Percentiles rank a stretch among this genome's conserved stretches.
Evolutionary conservation across 2,888 invertebrate genomes (phyloP).

Genomic region (Synanthedon myopaeformis): DNA sequence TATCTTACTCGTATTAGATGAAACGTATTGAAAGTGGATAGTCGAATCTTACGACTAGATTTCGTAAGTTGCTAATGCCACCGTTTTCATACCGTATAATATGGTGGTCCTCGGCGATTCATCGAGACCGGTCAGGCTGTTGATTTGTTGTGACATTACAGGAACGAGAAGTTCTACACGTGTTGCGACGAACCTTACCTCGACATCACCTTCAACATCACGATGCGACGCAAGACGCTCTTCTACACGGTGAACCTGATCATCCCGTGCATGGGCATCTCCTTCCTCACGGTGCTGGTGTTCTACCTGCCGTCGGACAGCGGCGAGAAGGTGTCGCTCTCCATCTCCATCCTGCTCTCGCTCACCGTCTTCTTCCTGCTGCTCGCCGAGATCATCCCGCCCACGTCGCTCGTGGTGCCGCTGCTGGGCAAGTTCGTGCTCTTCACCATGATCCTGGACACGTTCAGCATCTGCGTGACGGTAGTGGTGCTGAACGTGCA

Average conservation of each 20-base stretch:
- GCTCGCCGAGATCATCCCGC: slow-evolving; percentile 72
- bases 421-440: slow-evolving; percentile 94
- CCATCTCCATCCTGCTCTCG: slow-evolving; percentile 93
- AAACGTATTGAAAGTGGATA: no score
- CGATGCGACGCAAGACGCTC: slow-evolving; percentile 94
- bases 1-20: no score
- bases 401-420: slow-evolving; percentile 93
- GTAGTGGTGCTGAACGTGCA: slow-evolving; percentile 97
- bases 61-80: no score
- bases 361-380: slow-evolving; percentile 97
- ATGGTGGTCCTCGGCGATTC: no score
- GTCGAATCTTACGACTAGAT: no score
- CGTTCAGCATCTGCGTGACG: slow-evolving; percentile 93
- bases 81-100: no score
- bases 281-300: slow-evolving; percentile 95
- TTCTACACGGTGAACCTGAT: slow-evolving; percentile 98
- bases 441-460: slow-evolving; percentile 96
- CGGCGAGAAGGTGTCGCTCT: slow-evolving; percentile 98
- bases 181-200: slow-evolving; percentile 97
- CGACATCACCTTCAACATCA: slow-evolving; percentile 98
- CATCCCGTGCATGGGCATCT: slow-evolving; percentile 97
- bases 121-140: no score
- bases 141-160: slow-evolving; percentile 34
- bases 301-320: slow-evolving; percentile 98
- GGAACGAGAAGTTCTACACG: slow-evolving; percentile 94